These are phyloP conservation scores for Rhinopithecus roxellana DNA, from an alignment of 2,113 vertebrate species.

Conservation along the genomic window DNA sequence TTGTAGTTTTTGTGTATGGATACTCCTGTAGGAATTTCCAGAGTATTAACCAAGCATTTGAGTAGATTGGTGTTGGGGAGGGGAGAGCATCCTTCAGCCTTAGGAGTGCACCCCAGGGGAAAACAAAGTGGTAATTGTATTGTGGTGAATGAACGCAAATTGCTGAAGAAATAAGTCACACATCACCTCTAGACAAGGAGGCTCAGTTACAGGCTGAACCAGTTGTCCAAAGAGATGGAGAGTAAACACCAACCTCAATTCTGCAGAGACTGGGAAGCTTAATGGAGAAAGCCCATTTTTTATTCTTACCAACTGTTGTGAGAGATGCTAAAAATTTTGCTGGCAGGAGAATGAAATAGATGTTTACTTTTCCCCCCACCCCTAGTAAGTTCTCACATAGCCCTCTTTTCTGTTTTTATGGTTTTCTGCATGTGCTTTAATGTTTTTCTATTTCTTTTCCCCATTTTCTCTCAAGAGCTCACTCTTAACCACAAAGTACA, in stretches of 20 bases:
- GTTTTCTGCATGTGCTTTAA: background rate
- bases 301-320: constrained; percentile 28
- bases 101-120: background rate
- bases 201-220: background rate
- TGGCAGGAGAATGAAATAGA: background rate
- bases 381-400: background rate
- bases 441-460: constrained; percentile 36
- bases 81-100: background rate
- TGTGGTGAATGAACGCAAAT: background rate
- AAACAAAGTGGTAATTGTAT: background rate
- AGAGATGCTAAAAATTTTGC: constrained; percentile 41
- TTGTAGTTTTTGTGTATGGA: background rate
- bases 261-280: background rate
- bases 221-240: background rate
- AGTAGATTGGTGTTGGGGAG: background rate
- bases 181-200: background rate
- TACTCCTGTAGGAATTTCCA: background rate
- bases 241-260: background rate
- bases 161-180: background rate
- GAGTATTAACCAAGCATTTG: background rate
- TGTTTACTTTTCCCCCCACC: background rate
- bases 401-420: constrained; percentile 39
- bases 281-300: background rate
- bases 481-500: background rate
- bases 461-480: constrained; percentile 34